Evolutionary conservation across 2,797 vertebrate genomes (phyloP).

Genomic region (Staurois parvus): DNA sequence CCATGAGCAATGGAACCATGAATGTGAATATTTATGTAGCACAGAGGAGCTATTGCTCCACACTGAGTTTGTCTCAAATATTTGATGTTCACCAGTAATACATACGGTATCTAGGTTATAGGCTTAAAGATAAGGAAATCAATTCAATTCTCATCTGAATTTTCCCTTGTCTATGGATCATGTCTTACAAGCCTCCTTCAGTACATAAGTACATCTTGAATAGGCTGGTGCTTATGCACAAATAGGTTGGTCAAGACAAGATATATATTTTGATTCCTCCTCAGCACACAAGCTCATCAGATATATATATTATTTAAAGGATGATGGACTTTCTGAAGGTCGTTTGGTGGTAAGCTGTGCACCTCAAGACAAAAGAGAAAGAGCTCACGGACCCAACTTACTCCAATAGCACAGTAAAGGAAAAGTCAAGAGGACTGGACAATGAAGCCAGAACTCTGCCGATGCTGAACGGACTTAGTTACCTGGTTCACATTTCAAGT

Average conservation of each 20-base stretch:
- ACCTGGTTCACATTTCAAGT: constrained; percentile 44
- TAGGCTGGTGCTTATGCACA: constrained; percentile 60
- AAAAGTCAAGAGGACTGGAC: constrained; percentile 40
- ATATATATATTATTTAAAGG: constrained; percentile 37
- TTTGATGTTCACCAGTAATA: background rate
- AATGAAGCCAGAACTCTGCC: constrained; percentile 21
- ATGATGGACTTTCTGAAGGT: constrained; percentile 42
- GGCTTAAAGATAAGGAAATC: background rate
- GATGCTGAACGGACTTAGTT: constrained; percentile 39
- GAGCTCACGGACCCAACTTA: constrained; percentile 43
- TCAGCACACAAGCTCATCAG: constrained; percentile 9
- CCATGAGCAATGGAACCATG: too few relatives aligned
- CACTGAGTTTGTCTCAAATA: background rate
- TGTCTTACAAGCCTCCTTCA: constrained; percentile 51
- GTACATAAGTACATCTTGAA: constrained; percentile 38
- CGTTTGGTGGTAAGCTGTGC: constrained; percentile 31
- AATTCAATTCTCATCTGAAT: constrained; percentile 37
- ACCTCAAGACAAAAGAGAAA: constrained; percentile 7
- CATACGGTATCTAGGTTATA: constrained; percentile 24
- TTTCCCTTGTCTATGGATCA: constrained; percentile 32
- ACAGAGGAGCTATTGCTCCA: too few relatives aligned
- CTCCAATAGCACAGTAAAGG: constrained; percentile 44
- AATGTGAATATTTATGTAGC: too few relatives aligned
- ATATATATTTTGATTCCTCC: constrained; percentile 6
- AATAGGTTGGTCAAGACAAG: constrained; percentile 22